These are phyloP conservation scores for Patella caerulea DNA, from an alignment of 2,888 invertebrate genomes.

Conservation along the genomic window DNA sequence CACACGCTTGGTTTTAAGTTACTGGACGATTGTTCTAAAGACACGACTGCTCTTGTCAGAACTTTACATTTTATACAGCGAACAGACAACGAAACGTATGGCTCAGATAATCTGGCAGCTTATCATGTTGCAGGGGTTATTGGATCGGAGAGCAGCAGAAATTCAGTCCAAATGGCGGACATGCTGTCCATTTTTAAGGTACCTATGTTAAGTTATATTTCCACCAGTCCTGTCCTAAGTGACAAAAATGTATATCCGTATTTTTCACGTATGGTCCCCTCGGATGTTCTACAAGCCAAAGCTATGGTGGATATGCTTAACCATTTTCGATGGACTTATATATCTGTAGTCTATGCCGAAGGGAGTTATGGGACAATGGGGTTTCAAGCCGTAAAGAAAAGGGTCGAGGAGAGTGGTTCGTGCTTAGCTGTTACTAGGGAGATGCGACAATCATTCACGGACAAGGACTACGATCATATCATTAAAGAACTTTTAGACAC, in stretches of 20 bases:
- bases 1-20: constrained; percentile 51
- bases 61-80: constrained; percentile 48
- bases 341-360: constrained; percentile 43
- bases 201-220: constrained; percentile 48
- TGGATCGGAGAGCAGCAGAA: constrained; percentile 44
- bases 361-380: constrained; percentile 43
- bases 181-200: constrained; percentile 41
- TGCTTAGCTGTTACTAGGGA: constrained; percentile 36
- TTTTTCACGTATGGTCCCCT: constrained; percentile 45
- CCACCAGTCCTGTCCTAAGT: constrained; percentile 41
- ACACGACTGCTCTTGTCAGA: constrained; percentile 50
- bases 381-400: constrained; percentile 22
- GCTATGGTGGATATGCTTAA: constrained; percentile 41
- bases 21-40: constrained; percentile 57
- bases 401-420: constrained; percentile 25
- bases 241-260: constrained; percentile 39
- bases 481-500: constrained; percentile 23
- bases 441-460: constrained; percentile 28
- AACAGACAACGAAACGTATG: neutral
- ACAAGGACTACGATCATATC: constrained; percentile 35
- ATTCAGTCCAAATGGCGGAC: constrained; percentile 42
- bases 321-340: constrained; percentile 46
- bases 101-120: neutral
- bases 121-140: constrained; percentile 43
- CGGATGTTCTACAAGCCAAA: constrained; percentile 41